Conservation (phyloP, 2,797 vertebrate genomes). For the Petrocephalus sullivani region DNA sequence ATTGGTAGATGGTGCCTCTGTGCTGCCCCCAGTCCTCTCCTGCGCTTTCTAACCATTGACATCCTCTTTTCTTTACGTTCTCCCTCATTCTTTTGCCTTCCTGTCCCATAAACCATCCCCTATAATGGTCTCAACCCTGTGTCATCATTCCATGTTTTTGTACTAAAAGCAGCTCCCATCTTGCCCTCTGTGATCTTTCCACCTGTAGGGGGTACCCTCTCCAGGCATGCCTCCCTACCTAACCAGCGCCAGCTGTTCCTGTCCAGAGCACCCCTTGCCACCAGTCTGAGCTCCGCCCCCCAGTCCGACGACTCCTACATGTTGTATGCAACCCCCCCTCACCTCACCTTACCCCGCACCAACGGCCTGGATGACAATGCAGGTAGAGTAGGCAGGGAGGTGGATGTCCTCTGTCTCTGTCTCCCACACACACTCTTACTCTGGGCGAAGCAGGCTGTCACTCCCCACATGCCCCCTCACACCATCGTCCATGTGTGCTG, state of each 20-base stretch:
- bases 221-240: constrained; percentile 70
- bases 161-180: constrained; percentile 6
- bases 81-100: neutral
- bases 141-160: constrained; percentile 19
- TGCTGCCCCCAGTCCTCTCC: neutral
- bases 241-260: constrained; percentile 70
- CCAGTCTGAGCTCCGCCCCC: constrained; percentile 53
- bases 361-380: constrained; percentile 50
- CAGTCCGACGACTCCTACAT: constrained; percentile 65
- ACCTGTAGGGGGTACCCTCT: constrained; percentile 73
- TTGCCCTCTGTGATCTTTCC: constrained; percentile 47
- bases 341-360: constrained; percentile 38
- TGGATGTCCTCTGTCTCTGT: neutral
- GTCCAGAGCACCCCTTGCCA: constrained; percentile 59
- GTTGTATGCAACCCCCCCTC: constrained; percentile 44
- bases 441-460: constrained; percentile 31
- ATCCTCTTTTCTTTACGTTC: neutral
- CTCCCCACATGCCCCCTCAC: neutral
- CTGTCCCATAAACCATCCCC: neutral
- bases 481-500: neutral
- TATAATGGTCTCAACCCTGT: neutral
- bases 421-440: constrained; percentile 6
- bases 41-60: neutral
- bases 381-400: constrained; percentile 47
- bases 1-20: neutral